A percentile compares a stretch with the other conserved stretches of the same genome.
Evolutionary conservation across 1,140 invertebrate genomes (phyloP).

Genomic region (Coptotermes formosanus): DNA sequence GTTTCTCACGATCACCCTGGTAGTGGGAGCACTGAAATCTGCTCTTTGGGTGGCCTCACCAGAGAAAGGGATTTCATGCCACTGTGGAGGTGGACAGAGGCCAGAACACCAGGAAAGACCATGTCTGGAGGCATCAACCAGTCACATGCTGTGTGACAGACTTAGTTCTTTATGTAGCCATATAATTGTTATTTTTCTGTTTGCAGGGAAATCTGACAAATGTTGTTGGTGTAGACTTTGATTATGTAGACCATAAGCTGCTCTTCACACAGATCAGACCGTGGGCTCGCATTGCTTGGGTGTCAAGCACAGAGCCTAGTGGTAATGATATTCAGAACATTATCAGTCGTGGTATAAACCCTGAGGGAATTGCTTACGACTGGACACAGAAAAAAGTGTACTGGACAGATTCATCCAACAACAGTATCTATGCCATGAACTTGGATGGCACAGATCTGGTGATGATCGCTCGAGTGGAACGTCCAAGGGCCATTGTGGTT

Average conservation of each 20-base stretch:
- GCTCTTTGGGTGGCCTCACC: too few relatives aligned
- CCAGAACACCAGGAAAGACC: too few relatives aligned
- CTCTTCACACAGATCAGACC: slow-evolving; percentile 91
- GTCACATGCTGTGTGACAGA: too few relatives aligned
- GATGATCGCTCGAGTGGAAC: slow-evolving; percentile 89
- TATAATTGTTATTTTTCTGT: slow-evolving; percentile 2
- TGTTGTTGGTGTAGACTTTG: slow-evolving; percentile 95
- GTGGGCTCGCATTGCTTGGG: slow-evolving; percentile 81
- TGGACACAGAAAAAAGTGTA: slow-evolving; percentile 97
- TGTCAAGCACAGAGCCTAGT: slow-evolving; percentile 66
- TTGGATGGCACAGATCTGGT: slow-evolving; percentile 84
- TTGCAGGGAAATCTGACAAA: slow-evolving; percentile 82
- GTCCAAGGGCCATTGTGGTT: slow-evolving; percentile 91
- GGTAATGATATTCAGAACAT: slow-evolving; percentile 66
- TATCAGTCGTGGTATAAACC: slow-evolving; percentile 81
- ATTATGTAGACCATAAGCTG: slow-evolving; percentile 82
- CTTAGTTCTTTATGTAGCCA: too few relatives aligned
- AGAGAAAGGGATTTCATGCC: too few relatives aligned
- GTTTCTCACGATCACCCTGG: too few relatives aligned
- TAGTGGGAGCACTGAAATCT: too few relatives aligned
- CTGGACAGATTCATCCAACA: slow-evolving; percentile 94
- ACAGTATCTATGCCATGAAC: slow-evolving; percentile 94
- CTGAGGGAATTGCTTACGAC: slow-evolving; percentile 94
- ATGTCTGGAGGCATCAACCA: too few relatives aligned
- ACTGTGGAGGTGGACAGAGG: too few relatives aligned